phyloP scores from a whole-genome alignment of 1,140 invertebrate species.

The Aporrectodea caliginosa region DNA sequence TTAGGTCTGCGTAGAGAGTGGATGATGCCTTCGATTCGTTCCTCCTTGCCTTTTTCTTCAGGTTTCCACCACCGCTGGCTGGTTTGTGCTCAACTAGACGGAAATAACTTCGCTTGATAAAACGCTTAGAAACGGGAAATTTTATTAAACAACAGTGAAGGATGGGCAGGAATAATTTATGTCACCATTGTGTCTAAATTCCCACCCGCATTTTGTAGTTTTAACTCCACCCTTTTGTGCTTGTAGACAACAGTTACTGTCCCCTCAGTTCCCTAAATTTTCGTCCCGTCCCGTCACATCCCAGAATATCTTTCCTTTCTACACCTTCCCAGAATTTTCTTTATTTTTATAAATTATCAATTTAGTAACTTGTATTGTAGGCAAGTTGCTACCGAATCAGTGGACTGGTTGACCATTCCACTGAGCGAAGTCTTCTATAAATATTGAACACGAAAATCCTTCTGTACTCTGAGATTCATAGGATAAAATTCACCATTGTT shows the following conservation, averaged over 20 bases:
- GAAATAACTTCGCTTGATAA: not conserved
- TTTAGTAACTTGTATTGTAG: too few relatives aligned
- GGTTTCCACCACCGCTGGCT: not conserved
- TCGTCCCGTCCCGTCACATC: too few relatives aligned
- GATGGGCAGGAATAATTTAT: not conserved
- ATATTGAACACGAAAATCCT: too few relatives aligned
- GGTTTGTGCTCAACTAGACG: not conserved
- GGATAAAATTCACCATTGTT: too few relatives aligned
- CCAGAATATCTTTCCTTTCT: too few relatives aligned
- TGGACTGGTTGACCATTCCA: too few relatives aligned
- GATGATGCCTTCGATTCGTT: not conserved
- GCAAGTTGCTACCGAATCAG: too few relatives aligned
- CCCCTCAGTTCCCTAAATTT: too few relatives aligned
- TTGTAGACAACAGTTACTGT: not conserved
- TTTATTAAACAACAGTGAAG: not conserved
- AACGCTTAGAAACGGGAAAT: not conserved
- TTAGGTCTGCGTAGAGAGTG: not conserved
- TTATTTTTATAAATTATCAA: too few relatives aligned
- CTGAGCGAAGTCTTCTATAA: too few relatives aligned
- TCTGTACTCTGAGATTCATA: too few relatives aligned
- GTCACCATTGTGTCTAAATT: not conserved
- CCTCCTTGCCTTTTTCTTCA: not conserved
- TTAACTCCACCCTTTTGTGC: not conserved
- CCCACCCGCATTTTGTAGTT: not conserved
- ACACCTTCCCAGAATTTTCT: too few relatives aligned